Evolutionary conservation across 2,888 invertebrate species (phyloP), one percentile per base, ranked within the genome.

Genomic region (Platycheirus rosarum): DNA sequence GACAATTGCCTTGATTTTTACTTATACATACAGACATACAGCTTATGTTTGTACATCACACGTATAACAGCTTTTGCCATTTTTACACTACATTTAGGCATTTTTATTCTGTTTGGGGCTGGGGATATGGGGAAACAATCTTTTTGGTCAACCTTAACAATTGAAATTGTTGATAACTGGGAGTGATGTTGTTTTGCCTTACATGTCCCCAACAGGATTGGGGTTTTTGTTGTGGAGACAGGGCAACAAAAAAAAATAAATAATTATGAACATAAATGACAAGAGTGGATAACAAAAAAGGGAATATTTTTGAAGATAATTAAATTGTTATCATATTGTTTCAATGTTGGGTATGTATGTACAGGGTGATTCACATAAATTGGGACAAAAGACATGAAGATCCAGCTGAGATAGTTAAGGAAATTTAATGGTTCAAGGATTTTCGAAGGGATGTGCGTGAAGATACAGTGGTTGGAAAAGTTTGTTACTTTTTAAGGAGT

Each of bases 1-100:
- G 70, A 51, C 62, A 71, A 62, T 71, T 62, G 49, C 51, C 62
- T 46, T 71, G 53, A 63, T 53, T 63, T 40, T 26, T 35, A 2
- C 18, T 16, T 57, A 23, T 57, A 40, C 40, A 60, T 26, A 14
- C 14, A 9, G 8, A 20, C 9, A 37, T 55, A 23, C 13, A 44
- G 20, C 7, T 32, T 32, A 32, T 3, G 29, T 32, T 4, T 23
- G 6, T 23, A 29, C 13, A 51, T 49, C 29, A 44, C 40, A n/a
- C n/a, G n/a, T n/a, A n/a, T n/a, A 71, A 40, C 53, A 63, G 51
- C 53, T 62, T 51, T 23, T 23, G 62, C 32, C 11, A 70, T 46
- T 49, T 49, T 60, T 49, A 49, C 13, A 49, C 60, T 49, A 51
- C 40, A 70, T 70, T 60, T 40, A 6, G 63, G 32, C 14, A 71